A percentile compares a stretch with the other conserved stretches of the same genome.
Conservation (phyloP, 2,888 invertebrate species). For the Erebia aethiops region DNA sequence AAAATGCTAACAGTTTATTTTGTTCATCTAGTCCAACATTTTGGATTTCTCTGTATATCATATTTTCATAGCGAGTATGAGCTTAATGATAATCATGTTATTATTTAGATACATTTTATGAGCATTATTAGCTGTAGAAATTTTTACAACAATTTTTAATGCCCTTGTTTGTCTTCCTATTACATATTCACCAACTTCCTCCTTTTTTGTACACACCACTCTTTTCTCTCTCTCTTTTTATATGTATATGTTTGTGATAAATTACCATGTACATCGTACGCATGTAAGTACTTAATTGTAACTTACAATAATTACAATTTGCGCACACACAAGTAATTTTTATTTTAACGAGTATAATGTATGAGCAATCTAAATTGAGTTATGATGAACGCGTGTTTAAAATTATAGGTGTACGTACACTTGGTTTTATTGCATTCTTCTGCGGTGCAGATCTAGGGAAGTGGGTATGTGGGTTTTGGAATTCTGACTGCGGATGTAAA, state of each 20-base stretch:
- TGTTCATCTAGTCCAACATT: too few species aligned
- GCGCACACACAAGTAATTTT: constrained; percentile 15
- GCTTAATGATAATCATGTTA: too few species aligned
- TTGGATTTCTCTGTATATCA: too few species aligned
- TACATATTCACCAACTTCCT: too few species aligned
- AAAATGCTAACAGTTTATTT: too few species aligned
- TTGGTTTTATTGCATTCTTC: constrained; percentile 16
- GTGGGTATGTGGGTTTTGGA: constrained; percentile 14
- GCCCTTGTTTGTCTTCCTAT: too few species aligned
- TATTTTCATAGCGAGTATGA: too few species aligned
- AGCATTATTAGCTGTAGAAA: too few species aligned
- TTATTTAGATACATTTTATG: too few species aligned
- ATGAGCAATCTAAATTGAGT: constrained; percentile 8
- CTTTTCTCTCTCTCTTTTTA: neutral
- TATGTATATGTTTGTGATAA: constrained; percentile 8
- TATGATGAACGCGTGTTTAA: constrained; percentile 7
- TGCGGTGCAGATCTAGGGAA: constrained; percentile 6
- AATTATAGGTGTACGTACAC: constrained; percentile 2
- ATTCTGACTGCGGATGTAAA: constrained; percentile 5
- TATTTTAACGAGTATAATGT: neutral
- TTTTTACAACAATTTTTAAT: too few species aligned
- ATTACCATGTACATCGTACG: neutral
- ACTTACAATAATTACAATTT: constrained; percentile 11
- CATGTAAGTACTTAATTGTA: neutral
- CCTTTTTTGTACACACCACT: too few species aligned